Evolutionary conservation across 35 echinoderm and acorn worm genomes (phyloP).

Genomic region (Acanthaster planci): DNA sequence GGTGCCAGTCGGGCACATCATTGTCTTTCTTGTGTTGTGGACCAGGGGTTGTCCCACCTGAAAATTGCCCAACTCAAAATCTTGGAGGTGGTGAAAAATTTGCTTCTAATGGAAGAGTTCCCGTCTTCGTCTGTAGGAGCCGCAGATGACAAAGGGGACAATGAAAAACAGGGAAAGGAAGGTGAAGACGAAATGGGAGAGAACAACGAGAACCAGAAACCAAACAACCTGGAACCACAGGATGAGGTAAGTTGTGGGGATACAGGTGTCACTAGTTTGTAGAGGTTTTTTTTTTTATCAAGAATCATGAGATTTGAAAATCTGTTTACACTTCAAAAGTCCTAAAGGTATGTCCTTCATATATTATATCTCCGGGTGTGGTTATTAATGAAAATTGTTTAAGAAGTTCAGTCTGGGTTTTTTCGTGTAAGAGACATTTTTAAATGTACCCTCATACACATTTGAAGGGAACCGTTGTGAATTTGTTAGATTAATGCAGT

Average conservation of each 20-base stretch:
- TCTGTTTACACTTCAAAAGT: too few relatives aligned
- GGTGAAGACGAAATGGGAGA: constrained; percentile 18
- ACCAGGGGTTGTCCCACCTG: neutral
- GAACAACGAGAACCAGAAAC: constrained; percentile 30
- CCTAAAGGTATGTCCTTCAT: too few relatives aligned
- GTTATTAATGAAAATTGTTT: too few relatives aligned
- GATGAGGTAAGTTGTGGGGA: constrained; percentile 44
- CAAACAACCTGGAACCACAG: constrained; percentile 61
- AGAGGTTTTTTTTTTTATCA: too few relatives aligned
- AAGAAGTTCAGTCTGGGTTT: too few relatives aligned
- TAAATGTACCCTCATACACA: too few relatives aligned
- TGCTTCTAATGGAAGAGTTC: neutral
- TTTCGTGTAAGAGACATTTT: too few relatives aligned
- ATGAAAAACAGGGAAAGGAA: constrained; percentile 19
- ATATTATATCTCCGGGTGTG: too few relatives aligned
- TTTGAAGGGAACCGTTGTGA: too few relatives aligned
- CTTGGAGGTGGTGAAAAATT: neutral
- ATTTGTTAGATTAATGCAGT: too few relatives aligned
- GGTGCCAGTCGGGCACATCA: too few relatives aligned
- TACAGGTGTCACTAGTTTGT: neutral
- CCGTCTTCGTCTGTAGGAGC: neutral
- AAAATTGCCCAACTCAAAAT: neutral
- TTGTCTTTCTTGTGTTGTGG: neutral
- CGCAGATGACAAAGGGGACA: constrained; percentile 26
- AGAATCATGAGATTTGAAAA: too few relatives aligned